Conservation (phyloP, 2,797 vertebrate species). For the Tragelaphus eurycerus region DNA sequence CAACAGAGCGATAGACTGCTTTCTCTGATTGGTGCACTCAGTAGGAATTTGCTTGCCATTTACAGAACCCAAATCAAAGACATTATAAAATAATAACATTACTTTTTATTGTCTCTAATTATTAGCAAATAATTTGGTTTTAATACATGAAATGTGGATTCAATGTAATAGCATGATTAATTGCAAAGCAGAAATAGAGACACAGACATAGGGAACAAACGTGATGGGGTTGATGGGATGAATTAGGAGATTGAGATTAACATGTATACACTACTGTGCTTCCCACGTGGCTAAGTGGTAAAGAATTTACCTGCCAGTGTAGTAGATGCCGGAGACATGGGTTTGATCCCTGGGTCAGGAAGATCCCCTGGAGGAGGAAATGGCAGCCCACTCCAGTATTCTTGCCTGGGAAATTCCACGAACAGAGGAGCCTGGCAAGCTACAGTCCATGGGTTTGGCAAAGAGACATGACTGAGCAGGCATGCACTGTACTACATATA, state of each 20-base stretch:
- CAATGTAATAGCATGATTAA: neutral
- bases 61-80: neutral
- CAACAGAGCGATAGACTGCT: neutral
- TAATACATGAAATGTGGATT: neutral
- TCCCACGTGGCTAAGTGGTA: neutral
- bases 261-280: neutral
- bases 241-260: neutral
- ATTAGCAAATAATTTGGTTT: neutral
- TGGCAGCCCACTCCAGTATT: neutral
- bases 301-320: neutral
- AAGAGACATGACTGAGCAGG: neutral
- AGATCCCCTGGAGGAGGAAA: neutral
- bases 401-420: neutral
- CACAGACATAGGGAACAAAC: neutral
- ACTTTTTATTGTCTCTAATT: neutral
- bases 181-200: neutral
- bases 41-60: neutral
- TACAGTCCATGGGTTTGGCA: neutral
- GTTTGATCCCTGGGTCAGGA: neutral
- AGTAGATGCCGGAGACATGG: neutral
- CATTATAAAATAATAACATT: neutral
- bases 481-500: neutral
- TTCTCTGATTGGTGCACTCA: neutral
- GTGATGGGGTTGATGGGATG: neutral
- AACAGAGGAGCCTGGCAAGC: neutral